Evolutionary conservation across 2,888 invertebrate genomes (phyloP), one percentile per base, ranked within the genome.

Genomic region (Diloba caeruleocephala): DNA sequence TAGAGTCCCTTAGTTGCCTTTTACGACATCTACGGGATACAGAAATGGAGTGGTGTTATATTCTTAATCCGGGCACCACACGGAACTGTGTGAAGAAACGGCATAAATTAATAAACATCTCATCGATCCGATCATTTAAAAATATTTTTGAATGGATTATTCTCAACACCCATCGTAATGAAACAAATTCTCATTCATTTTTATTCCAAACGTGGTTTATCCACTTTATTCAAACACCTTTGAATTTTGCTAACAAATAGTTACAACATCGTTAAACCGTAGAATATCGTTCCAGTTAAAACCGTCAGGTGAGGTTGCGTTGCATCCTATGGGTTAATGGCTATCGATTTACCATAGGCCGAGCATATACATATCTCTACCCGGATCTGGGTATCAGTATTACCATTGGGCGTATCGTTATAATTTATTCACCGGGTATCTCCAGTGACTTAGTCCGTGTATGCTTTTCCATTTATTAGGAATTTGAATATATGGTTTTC

Each of bases 321-420:
- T 71, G 68, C 68, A 68, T 56, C 43, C 72, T 50, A 56, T 61
- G 70, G 69, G 67, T 62, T 81, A 81, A 79, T 78, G 77, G 77
- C 49, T 76, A 81, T 83, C 78, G 83, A 85, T 85, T 85, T 79
- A 53, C 75, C 71, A 80, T 84, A 78, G 76, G 55, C 66, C 56
- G 53, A 34, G 51, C 54, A 63, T 63, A 48, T 70, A 63, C 74
- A 65, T 76, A 79, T 70, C 76, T 72, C 72, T 70, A 21, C 7
- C 28, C 31, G 38, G 34, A 61, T 50, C 60, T 48, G 26, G 17
- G 54, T 61, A 51, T 37, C 19, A 46, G 3, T 53, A 45, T 46
- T 41, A 32, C 44, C 15, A 31, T 17, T 32, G 17, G 26, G 31
- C 23, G n/a, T 37, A 49, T 25, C 21, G 33, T 33, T 43, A 46